Evolutionary conservation across 2,113 vertebrate genomes (phyloP), one percentile per base, ranked within the genome.

Genomic region (Rana temporaria): DNA sequence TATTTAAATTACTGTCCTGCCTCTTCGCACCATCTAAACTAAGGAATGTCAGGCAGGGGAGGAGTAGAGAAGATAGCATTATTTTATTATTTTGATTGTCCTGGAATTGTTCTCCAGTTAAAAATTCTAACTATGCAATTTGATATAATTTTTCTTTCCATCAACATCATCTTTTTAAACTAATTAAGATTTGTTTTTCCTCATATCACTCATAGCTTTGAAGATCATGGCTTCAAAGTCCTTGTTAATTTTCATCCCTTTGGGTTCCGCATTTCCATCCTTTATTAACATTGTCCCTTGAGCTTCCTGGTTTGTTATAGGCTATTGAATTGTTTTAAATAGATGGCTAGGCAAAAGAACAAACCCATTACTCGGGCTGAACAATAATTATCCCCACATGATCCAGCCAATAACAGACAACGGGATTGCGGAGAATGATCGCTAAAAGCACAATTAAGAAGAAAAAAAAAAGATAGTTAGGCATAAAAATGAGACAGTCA

Each of bases 291-390:
- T 15, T 2, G 56, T 64, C 60, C 74, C 74, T 65, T 8, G 59
- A 42, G 74, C 26, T 65, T 42, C 12, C 74, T 77, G 74, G 53
- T 64, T 34, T 71, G 60, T 48, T 77, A 77, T 77, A 64, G 60
- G 34, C 74, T 53, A 64, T 62, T 52, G 74, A 77, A 65, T 65
- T 77, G 74, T 65, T 77, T 77, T 77, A 77, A 77, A 77, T 77
- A 32, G 74, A 65, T 60, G 24, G 60, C 74, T 64, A 64, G 48
- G 60, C 38, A 65, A 60, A 22, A 77, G n/a, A 64, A 64, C 72
- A 75, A 62, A 60, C 34, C 63, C 74, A 77, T 77, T 64, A 38
- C 34, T 77, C 16, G 42, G 48, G 42, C 59, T 64, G 59, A 52
- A 65, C 60, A 77, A 77, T 77, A 77, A 77, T 77, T 77, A 77